Conservation (phyloP, 2,797 vertebrate genomes). For the Heterohyrax brucei region DNA sequence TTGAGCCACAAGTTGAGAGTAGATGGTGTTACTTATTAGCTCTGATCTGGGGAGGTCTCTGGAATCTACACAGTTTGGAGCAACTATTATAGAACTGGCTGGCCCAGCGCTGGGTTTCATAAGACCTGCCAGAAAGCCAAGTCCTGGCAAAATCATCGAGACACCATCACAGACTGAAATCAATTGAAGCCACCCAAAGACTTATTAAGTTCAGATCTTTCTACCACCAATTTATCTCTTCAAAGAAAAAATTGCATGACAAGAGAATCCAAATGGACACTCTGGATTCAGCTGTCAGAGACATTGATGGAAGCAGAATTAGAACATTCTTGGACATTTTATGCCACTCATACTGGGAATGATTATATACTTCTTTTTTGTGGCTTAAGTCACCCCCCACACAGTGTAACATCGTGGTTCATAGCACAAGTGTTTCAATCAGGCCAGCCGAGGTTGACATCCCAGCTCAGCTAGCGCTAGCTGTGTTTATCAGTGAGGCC, state of each 20-base stretch:
- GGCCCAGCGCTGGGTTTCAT: conserved; percentile 71
- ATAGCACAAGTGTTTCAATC: not conserved
- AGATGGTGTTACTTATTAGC: conserved; percentile 80
- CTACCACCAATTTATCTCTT: conserved; percentile 69
- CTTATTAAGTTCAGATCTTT: conserved; percentile 76
- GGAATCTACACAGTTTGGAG: conserved; percentile 76
- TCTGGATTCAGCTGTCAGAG: not conserved
- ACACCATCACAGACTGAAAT: conserved; percentile 75
- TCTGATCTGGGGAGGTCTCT: conserved; percentile 80
- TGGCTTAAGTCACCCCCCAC: not conserved
- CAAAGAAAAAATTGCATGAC: conserved; percentile 69
- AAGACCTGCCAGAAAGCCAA: conserved; percentile 78
- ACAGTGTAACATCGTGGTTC: not conserved
- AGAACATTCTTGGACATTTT: not conserved
- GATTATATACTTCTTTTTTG: conserved; percentile 26
- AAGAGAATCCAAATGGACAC: conserved; percentile 50
- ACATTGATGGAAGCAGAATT: conserved; percentile 34
- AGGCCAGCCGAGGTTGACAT: not conserved
- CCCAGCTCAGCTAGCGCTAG: not conserved
- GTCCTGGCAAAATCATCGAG: conserved; percentile 73
- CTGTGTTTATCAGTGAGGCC: not conserved
- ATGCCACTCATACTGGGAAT: not conserved
- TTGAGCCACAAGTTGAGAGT: conserved; percentile 76
- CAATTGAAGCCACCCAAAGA: conserved; percentile 75
- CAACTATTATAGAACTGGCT: conserved; percentile 76